Evolutionary conservation across 1,140 invertebrate genomes (phyloP).

Genomic region (Drosophila insularis): DNA sequence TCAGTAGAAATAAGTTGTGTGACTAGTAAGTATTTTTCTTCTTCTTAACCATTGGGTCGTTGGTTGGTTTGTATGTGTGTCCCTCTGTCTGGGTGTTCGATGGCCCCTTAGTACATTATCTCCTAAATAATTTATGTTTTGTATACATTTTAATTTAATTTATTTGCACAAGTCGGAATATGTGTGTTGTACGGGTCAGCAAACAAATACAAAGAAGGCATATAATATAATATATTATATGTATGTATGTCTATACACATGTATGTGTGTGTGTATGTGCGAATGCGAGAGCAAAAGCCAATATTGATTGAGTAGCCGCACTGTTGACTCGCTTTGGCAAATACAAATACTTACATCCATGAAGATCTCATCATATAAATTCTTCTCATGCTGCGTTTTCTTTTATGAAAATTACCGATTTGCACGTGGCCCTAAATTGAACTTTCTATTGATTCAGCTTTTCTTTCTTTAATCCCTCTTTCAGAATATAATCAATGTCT

Average conservation of each 20-base stretch:
- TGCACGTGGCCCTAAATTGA: background rate
- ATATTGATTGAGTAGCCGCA: conserved; percentile 76
- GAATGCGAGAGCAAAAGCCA: conserved; percentile 49
- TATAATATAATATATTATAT: conserved; percentile 36
- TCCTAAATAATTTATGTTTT: conserved; percentile 79
- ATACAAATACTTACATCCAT: conserved; percentile 31
- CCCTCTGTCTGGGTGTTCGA: conserved; percentile 14
- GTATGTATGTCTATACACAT: too few relatives aligned
- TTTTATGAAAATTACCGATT: conserved; percentile 59
- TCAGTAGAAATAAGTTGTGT: background rate
- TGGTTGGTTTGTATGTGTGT: conserved; percentile 4
- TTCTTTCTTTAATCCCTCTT: conserved; percentile 52
- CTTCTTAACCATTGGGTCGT: conserved; percentile 12
- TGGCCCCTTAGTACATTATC: conserved; percentile 70
- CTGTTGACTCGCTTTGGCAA: conserved; percentile 56
- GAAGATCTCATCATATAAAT: conserved; percentile 63
- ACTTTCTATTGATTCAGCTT: conserved; percentile 26
- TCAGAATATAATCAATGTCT: conserved; percentile 17
- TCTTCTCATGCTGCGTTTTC: conserved; percentile 3
- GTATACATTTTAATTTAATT: conserved; percentile 80
- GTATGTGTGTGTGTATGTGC: conserved; percentile 17
- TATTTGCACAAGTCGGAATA: conserved; percentile 67
- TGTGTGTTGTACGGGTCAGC: conserved; percentile 51
- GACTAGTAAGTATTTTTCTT: conserved; percentile 14
- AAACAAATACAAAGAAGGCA: conserved; percentile 38